Evolutionary conservation across 2,113 vertebrate genomes (phyloP), one percentile per base, ranked within the genome.

Genomic region (Cervus canadensis): DNA sequence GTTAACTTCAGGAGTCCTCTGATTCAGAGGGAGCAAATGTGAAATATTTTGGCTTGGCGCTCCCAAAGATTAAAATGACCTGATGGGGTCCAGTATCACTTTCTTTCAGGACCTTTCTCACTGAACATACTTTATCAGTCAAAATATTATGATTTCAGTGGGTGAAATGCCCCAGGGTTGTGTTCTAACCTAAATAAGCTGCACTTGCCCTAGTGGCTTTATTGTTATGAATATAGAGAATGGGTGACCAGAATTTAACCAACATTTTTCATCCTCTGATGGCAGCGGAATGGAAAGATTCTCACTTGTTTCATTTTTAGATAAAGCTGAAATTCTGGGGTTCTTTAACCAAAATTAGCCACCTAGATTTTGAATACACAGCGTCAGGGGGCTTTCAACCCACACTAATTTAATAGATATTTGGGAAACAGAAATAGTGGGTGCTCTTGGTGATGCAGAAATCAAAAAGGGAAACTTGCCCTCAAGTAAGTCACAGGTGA

Each of bases 31-130:
- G 15, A n/a, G 30, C 28, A 71, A 60, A 52, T 15, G 8, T 23
- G 33, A 84, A 94, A 16, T 56, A 33, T 17, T 86, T 43, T 25
- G 82, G 7, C 11, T 81, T 50, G 21, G 23, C 5, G 25, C 36
- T 78, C 91, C 89, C 57, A 83, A 87, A 67, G 71, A 74, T 57
- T 83, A 36, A 93, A 74, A 33, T 62, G 56, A 92, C 52, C 92
- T 74, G 36, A 5, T 45, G 36, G 79, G 23, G 13, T 83, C 48
- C 59, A 40, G 13, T 82, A 67, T 50, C 85, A 57, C 87, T 91
- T 94, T 90, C 57, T 84, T 90, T 94, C 74, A 28, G 71, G 52
- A 79, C 40, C n/a, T 89, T 96, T 90, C 59, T 78, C 57, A 57
- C 45, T 59, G 17, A 92, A 95, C 17, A 79, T 1, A 33, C 6